Base-by-base conservation (phyloP, 1,140 invertebrate species). In the Plodia interpunctella region DNA sequence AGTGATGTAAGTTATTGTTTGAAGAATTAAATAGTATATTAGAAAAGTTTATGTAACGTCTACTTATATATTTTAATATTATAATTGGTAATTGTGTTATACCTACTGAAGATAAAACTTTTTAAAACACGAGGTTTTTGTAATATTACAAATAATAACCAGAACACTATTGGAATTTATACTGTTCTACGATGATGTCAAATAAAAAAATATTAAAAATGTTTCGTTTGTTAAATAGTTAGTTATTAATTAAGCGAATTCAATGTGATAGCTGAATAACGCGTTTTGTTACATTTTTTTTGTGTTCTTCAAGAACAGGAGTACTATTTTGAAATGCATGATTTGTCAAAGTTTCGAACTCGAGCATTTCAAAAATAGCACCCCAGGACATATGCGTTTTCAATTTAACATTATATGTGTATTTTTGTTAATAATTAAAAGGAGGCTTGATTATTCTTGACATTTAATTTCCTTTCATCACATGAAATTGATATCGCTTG, bases 211-310 rank as follows among this genome's bases (percentile, higher is more conserved):
- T n/a, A n/a, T n/a, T n/a, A n/a, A n/a, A n/a, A n/a, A n/a, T n/a
- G n/a, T n/a, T n/a, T n/a, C n/a, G n/a, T n/a, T n/a, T n/a, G n/a
- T n/a, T n/a, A n/a, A n/a, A n/a, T n/a, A n/a, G n/a, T n/a, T 35
- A 35, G 4, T 5, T 35, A 35, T 35, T 9, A 2, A 35, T 1
- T 35, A 35, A 35, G 32, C 32, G 2, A 35, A 35, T 35, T 35
- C 13, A 5, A 35, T 35, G 32, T 35, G 32, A 10, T 35, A 35
- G 13, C 8, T 5, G 32, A 35, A 35, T 35, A 35, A 55, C 54
- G 56, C 56, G n/a, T 56, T 63, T 55, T 63, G 61, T 58, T 63
- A 57, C 56, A 49, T 25, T 63, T 17, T 35, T 63, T 57, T 58
- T 52, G 51, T 52, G 38, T 35, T 35, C 32, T 25, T 35, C 32